A percentile compares a stretch with the other conserved stretches of the same genome.
Evolutionary conservation across 64 coral and sea anemone species (phyloP).

Genomic region (Orbicella faveolata): DNA sequence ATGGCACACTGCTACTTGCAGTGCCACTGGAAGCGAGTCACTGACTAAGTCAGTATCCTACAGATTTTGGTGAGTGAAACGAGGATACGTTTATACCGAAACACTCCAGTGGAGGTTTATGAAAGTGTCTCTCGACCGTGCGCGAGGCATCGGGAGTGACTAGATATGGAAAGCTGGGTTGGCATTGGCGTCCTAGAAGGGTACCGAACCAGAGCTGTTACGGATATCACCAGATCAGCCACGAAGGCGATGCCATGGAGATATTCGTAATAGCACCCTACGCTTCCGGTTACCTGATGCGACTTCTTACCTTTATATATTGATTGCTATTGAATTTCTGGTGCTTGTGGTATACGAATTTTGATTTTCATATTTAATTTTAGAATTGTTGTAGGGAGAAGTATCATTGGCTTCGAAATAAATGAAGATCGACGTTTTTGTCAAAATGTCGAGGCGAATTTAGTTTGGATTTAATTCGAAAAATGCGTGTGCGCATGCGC

Average conservation of each 20-base stretch:
- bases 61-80: conserved; percentile 20
- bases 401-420: background rate
- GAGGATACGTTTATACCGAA: conserved; percentile 43
- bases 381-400: too few relatives aligned
- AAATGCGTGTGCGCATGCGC: conserved; percentile 3
- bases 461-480: background rate
- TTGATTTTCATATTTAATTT: background rate
- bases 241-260: conserved; percentile 34
- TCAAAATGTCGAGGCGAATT: background rate
- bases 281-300: background rate
- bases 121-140: conserved; percentile 25
- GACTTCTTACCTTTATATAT: background rate
- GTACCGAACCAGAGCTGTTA: conserved; percentile 53
- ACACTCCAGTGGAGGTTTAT: conserved; percentile 47
- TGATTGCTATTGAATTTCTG: background rate
- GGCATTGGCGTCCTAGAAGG: conserved; percentile 41
- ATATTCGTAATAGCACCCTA: conserved; percentile 35
- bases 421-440: background rate
- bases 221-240: conserved; percentile 46
- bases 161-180: conserved; percentile 36
- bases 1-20: conserved; percentile 25
- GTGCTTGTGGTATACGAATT: background rate
- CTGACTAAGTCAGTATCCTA: conserved; percentile 40
- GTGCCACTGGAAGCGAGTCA: conserved; percentile 28
- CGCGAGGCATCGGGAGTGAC: conserved; percentile 40